Conservation (phyloP, 2,888 invertebrate genomes). For the Ophonus ardosiacus region DNA sequence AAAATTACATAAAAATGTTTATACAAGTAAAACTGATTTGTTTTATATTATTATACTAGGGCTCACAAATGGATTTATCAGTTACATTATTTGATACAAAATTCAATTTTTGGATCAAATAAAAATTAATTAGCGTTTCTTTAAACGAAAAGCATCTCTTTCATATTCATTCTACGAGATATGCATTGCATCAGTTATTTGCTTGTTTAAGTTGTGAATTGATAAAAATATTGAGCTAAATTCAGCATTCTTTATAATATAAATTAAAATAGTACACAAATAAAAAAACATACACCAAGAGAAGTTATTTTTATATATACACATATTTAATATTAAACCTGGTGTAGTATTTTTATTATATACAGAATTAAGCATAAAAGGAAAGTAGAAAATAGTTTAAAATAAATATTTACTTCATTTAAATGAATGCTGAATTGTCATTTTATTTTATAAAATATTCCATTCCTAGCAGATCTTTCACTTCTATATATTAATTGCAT, state of each 20-base stretch:
- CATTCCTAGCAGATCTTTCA: not conserved
- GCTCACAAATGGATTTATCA: constrained; percentile 30
- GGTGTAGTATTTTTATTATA: not conserved
- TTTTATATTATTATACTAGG: constrained; percentile 7
- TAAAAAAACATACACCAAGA: not conserved
- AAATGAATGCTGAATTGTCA: not conserved
- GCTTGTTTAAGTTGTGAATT: not conserved
- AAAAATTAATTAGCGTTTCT: not conserved
- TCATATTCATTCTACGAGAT: constrained; percentile 1
- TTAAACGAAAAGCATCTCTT: not conserved
- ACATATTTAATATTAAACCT: not conserved
- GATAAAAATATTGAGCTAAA: not conserved
- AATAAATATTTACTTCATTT: too few relatives aligned
- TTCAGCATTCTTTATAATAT: not conserved
- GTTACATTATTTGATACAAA: constrained; percentile 19
- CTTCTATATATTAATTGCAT: not conserved
- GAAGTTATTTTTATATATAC: not conserved
- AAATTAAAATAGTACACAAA: not conserved
- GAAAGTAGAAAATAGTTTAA: not conserved
- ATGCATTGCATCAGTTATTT: not conserved
- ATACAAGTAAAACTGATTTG: constrained; percentile 32
- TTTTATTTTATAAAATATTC: not conserved
- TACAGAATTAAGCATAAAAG: not conserved
- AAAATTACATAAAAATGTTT: constrained; percentile 41
- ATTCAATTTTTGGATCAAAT: not conserved